Evolutionary conservation across 2,797 vertebrate genomes (phyloP), one percentile per base, ranked within the genome.

Genomic region (Mustela erminea): DNA sequence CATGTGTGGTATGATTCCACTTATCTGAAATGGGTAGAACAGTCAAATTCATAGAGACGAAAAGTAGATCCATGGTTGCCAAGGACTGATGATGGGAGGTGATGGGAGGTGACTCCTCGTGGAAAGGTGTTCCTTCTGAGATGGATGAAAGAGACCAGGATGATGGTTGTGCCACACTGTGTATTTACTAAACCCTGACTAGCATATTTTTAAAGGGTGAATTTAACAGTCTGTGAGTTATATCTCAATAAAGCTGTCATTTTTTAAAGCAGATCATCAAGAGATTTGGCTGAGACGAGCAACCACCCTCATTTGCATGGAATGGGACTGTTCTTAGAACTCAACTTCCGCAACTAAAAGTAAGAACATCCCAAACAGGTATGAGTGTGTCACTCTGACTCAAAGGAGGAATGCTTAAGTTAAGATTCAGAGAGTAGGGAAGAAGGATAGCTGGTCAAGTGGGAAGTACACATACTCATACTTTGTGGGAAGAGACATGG

Each of bases 211-310:
- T 58, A 72, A 95, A 75, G 38, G 56, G 54, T 52, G 17, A 13
- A 52, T 78, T 92, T 91, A 66, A 83, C 49, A 41, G 35, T 56
- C 49, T 43, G 11, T 58, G n/a, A 82, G 68, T 70, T 92, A n/a
- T 70, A 92, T 58, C 49, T 87, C 83, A 94, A 84, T 43, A 80
- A 78, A 86, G 9, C 49, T 82, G 35, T 68, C 62, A 81, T 56
- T 87, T 91, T 35, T 58, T 7, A 90, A 54, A 75, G 32, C 87
- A 25, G 60, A 29, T 87, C 25, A 54, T 58, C 54, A 5, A 86
- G 32, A 43, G 20, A n/a, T 96, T 90, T 72, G 74, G 35, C 27
- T 54, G 9, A 21, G 9, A 23, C 68, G 6, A 62, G 58, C 3
- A 25, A 56, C 12, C 11, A 15, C 23, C 12, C 41, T n/a, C 20